phyloP scores from a whole-genome alignment of 1,140 invertebrate species.

The Dolichoris vasculosae region DNA sequence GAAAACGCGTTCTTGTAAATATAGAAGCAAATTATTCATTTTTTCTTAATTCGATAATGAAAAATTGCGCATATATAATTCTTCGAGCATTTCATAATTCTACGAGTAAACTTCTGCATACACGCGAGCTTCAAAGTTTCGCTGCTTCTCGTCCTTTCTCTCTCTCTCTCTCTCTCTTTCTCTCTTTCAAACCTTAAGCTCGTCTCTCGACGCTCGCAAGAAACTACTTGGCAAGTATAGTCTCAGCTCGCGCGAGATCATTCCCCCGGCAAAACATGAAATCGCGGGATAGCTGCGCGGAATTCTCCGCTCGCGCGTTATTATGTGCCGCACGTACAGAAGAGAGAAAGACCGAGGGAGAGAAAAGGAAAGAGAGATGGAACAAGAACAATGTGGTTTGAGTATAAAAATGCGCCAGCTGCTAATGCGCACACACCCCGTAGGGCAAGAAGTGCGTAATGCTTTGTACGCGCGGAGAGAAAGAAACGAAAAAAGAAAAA shows the following conservation, averaged over 20 bases:
- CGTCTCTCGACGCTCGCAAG: neutral
- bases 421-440: slow-evolving; percentile 45
- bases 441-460: slow-evolving; percentile 41
- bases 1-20: neutral
- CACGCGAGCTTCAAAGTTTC: neutral
- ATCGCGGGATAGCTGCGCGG: slow-evolving; percentile 30
- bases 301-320: slow-evolving; percentile 31
- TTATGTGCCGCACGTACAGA: slow-evolving; percentile 35
- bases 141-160: neutral
- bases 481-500: neutral
- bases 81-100: neutral
- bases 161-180: slow-evolving; percentile 13
- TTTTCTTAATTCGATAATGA: neutral
- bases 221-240: slow-evolving; percentile 8
- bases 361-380: neutral
- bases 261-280: slow-evolving; percentile 35
- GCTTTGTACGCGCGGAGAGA: neutral
- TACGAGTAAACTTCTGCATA: neutral
- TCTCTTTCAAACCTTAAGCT: neutral
- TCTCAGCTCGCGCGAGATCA: neutral
- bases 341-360: neutral
- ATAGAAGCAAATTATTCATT: neutral
- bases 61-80: neutral
- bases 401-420: slow-evolving; percentile 16
- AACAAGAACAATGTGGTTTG: slow-evolving; percentile 40